phyloP scores from a whole-genome alignment of 2,113 vertebrate genomes.

The Leucosticte australis region DNA sequence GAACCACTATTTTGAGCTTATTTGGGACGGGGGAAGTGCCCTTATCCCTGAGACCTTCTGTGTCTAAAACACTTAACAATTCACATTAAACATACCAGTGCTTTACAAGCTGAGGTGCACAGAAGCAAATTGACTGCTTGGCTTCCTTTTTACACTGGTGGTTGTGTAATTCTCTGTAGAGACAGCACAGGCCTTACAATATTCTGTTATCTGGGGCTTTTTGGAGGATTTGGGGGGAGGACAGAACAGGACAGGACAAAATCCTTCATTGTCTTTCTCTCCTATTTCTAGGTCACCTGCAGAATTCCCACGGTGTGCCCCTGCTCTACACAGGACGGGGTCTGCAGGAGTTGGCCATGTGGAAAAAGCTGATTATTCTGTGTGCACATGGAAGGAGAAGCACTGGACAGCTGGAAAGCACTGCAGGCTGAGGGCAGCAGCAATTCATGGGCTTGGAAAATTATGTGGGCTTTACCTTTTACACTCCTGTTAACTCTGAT shows the following conservation, averaged over 20 bases:
- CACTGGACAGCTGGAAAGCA: not conserved
- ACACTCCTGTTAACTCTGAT: slow-evolving; percentile 67
- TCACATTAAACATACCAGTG: not conserved
- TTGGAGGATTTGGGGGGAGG: not conserved
- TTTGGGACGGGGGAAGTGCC: not conserved
- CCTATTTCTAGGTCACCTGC: not conserved
- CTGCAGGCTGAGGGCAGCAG: slow-evolving; percentile 49
- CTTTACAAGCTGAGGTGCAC: not conserved
- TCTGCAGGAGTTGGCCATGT: not conserved
- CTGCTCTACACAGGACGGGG: not conserved
- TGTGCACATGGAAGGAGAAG: not conserved
- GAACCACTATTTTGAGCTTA: not conserved
- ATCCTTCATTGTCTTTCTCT: not conserved
- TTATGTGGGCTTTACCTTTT: slow-evolving; percentile 60
- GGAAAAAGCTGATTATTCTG: not conserved
- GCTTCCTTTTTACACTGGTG: not conserved
- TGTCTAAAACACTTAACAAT: not conserved
- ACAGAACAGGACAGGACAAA: not conserved
- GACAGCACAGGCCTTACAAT: not conserved
- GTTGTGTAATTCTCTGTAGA: not conserved
- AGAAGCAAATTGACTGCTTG: not conserved
- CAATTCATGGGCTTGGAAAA: slow-evolving; percentile 46
- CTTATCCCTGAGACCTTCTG: not conserved
- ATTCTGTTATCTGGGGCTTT: not conserved
- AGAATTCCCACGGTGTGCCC: not conserved